Evolutionary conservation across 1,140 invertebrate genomes (phyloP), one percentile per base, ranked within the genome.

Genomic region (Cydia amplana): DNA sequence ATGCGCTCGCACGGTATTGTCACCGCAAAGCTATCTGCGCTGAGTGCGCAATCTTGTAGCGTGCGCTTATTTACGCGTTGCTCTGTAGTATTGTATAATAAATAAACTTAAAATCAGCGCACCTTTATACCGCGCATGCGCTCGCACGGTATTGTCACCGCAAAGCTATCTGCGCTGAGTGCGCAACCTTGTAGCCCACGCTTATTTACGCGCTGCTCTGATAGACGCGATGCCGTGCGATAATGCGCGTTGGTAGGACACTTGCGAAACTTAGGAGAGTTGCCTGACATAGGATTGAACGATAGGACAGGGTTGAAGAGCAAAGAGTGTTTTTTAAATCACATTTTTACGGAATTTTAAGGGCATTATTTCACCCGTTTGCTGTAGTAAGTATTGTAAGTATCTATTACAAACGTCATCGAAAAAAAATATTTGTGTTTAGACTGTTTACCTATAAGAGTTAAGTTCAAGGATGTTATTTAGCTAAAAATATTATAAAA

Each of bases 21-120:
- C 81, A 82, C 79, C 76, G 79, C 78, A 40, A 70, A 70, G 65
- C 79, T 83, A 83, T 83, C 81, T 64, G 74, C 46, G 78, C 81
- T 81, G 81, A 83, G 81, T 83, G 81, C 78, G 78, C 81, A 83
- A 79, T 77, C 78, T 79, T 83, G 81, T 73, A 77, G 73, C 77
- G 78, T 73, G 76, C 76, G 73, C 63, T 73, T 77, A 82, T 82
- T 82, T 82, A 82, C 78, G 77, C 51, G 65, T 36, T 12, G 32
- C 65, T 10, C 65, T 40, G 65, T n/a, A n/a, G n/a, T 28, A 4
- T 4, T 28, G 28, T 49, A 16, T 49, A 49, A 49, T 16, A 49
- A 49, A 49, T n/a, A n/a, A n/a, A n/a, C 12, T 49, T 14, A 16
- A 0, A 49, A 49, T n/a, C 46, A 16, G 28, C 60, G 74, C 75